phyloP scores from a whole-genome alignment of 2,113 vertebrate genomes.

The Rhineura floridana region DNA sequence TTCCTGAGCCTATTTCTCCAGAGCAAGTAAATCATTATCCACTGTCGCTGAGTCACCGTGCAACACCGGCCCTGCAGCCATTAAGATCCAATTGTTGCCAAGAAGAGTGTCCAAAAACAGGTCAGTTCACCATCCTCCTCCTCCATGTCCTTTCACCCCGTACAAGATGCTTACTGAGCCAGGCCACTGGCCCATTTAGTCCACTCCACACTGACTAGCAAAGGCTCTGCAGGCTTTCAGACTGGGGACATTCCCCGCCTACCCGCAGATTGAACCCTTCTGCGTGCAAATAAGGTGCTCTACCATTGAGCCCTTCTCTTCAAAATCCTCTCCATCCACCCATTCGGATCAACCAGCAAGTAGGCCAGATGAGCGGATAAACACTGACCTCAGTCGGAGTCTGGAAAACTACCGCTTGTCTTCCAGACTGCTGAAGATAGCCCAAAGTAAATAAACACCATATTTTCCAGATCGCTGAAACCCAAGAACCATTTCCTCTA shows the following conservation, averaged over 20 bases:
- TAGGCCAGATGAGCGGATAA: background rate
- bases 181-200: too few species aligned
- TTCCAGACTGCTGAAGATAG: background rate
- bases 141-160: background rate
- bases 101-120: background rate
- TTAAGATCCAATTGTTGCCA: background rate
- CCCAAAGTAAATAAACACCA: background rate
- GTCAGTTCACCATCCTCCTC: background rate
- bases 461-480: conserved; percentile 6
- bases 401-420: background rate
- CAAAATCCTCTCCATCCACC: background rate
- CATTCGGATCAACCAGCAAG: background rate
- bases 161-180: background rate
- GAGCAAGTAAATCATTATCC: conserved; percentile 20
- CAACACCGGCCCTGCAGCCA: conserved; percentile 26
- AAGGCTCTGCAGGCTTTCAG: too few species aligned
- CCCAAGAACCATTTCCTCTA: background rate
- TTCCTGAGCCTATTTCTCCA: conserved; percentile 17
- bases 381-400: background rate
- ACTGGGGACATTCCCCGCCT: too few species aligned
- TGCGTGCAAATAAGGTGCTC: too few species aligned
- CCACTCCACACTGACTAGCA: too few species aligned
- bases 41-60: background rate
- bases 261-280: background rate
- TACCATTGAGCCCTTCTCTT: too few species aligned